A percentile compares a stretch with the other conserved stretches of the same genome.
phyloP scores from a whole-genome alignment of 2,888 invertebrate genomes.

The Hedychridium roseum region DNA sequence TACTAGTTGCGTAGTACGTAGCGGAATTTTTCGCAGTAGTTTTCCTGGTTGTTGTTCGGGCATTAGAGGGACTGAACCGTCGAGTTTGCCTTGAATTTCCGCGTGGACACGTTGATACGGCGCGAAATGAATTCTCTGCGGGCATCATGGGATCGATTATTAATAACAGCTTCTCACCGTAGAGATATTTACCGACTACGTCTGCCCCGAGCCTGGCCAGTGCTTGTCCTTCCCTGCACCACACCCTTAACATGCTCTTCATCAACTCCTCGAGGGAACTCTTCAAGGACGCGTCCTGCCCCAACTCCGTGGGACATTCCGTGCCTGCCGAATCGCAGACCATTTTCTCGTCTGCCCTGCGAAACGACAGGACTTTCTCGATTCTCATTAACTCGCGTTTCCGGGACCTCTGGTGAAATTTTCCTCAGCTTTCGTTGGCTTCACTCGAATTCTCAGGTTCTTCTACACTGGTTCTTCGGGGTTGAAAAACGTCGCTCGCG shows the following conservation, averaged over 20 bases:
- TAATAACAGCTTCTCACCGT: too few species aligned
- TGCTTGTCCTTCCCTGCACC: constrained; percentile 81
- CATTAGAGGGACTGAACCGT: background rate
- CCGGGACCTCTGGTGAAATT: too few species aligned
- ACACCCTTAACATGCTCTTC: constrained; percentile 82
- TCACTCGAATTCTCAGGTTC: too few species aligned
- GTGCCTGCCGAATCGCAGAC: constrained; percentile 59
- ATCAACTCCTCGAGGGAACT: constrained; percentile 80
- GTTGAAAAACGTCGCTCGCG: too few species aligned
- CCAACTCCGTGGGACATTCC: constrained; percentile 50
- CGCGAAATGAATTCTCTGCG: too few species aligned
- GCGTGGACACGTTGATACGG: background rate
- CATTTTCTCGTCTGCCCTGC: constrained; percentile 40
- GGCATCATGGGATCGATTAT: too few species aligned
- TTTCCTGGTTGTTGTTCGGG: background rate
- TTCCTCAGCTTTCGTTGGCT: too few species aligned
- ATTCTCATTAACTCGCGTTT: too few species aligned
- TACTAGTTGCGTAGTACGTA: background rate
- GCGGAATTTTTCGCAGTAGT: background rate
- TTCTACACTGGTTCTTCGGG: too few species aligned
- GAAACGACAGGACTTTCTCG: background rate
- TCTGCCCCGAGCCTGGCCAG: constrained; percentile 71
- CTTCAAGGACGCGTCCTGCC: constrained; percentile 66
- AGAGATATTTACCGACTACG: constrained; percentile 49
- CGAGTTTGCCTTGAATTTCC: background rate